Base-by-base conservation (phyloP, 2,113 vertebrate species). In the Dromiciops gliroides region DNA sequence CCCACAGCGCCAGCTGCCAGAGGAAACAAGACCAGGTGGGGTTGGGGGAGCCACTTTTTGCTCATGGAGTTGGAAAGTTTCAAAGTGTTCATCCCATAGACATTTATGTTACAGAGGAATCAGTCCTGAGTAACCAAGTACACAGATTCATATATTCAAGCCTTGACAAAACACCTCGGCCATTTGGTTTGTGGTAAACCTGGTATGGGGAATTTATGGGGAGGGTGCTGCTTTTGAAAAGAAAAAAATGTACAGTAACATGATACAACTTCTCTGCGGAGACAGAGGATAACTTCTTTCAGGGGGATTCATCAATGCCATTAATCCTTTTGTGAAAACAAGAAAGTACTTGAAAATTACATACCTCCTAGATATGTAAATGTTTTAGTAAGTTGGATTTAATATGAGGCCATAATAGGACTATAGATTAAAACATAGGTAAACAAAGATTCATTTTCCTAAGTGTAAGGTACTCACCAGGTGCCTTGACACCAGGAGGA, bases 1-100 rank as follows among this genome's bases (percentile, higher is more conserved):
- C 98, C 98, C 98, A 99, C 98, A 99, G 99, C 98, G 99, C 97
- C 98, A 98, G 98, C 98, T 98, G 98, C 98, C 97, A 96, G 97
- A 98, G 97, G 98, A 97, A 98, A 96, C 14, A 94, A 0, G 5
- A 97, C 94, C 94, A 93, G 95, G 97, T 97, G 94, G 95, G 94
- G 93, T 96, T 97, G 92, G 56, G 56, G 92, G 96, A 95, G 97
- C 92, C 1, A 95, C 96, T 96, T 98, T 97, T 97, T 95, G 51
- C 94, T 90, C 95, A 95, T 26, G 95, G 94, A 96, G 53, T 0
- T 0, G 47, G 92, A 11, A 31, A 91, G 96, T 93, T 95, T 93
- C 93, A 90, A 97, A 97, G 94, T 90, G 50, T 95, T 96, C 91
- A 90, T 94, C 60, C 94, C 92, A 47, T 89, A 50, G 49, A 93